Evolutionary conservation across 2,888 invertebrate species (phyloP).

Genomic region (Yponomeuta malinellus): DNA sequence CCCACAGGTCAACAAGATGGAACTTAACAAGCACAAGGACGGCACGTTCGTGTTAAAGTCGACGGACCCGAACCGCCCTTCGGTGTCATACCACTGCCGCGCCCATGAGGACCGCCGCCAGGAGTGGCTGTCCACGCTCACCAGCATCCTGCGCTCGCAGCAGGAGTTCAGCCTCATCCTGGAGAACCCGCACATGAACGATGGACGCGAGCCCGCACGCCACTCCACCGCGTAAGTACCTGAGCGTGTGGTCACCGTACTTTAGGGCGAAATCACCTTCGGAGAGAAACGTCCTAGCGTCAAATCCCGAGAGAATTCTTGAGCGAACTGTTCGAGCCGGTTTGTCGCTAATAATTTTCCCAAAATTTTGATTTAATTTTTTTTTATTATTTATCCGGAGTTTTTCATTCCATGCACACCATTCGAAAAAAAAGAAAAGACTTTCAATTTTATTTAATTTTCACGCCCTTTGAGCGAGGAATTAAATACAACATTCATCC

Average conservation of each 20-base stretch:
- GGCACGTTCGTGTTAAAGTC: slow-evolving; percentile 75
- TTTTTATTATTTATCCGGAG: no score
- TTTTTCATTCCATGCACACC: no score
- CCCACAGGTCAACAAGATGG: slow-evolving; percentile 95
- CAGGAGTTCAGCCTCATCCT: slow-evolving; percentile 94
- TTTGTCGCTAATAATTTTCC: no score
- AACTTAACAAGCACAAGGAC: slow-evolving; percentile 77
- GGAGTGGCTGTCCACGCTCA: slow-evolving; percentile 90
- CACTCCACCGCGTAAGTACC: slow-evolving; percentile 59
- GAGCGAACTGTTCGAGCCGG: no score
- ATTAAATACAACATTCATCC: no score
- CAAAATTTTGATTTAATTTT: no score
- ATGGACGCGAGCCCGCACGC: slow-evolving; percentile 48
- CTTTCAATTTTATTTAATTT: no score
- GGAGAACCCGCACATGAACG: slow-evolving; percentile 88
- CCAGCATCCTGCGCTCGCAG: slow-evolving; percentile 93
- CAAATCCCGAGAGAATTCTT: no score
- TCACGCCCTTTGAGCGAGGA: no score
- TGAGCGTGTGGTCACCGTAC: not conserved
- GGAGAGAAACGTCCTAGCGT: no score
- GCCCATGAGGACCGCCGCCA: slow-evolving; percentile 83
- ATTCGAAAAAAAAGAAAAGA: no score
- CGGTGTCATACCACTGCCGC: slow-evolving; percentile 86
- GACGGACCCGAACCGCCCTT: slow-evolving; percentile 85
- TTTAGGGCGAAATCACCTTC: no score